Base-by-base conservation (phyloP, 2,888 invertebrate genomes). In the Ommatoiulus sabulosus region DNA sequence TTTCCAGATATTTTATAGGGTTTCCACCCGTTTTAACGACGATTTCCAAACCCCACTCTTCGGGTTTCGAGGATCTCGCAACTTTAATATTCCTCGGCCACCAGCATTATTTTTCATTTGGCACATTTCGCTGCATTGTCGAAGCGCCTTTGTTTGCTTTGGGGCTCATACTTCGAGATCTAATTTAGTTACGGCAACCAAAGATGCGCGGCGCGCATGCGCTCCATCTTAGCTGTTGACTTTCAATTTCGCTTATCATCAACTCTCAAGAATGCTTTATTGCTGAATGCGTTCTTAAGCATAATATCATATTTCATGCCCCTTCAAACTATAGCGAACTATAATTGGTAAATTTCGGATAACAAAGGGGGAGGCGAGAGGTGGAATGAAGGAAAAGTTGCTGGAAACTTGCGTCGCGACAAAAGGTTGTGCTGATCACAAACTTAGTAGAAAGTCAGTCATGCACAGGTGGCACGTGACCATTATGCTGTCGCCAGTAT, bases 171-270 rank as follows among this genome's bases (percentile, higher is more conserved):
- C 63, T 20, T 63, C n/a, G n/a, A 63, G 63, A 63, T 63, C 63
- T 63, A 63, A 63, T 63, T 63, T 63, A 63, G 63, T 63, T 63
- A 20, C n/a, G 63, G 20, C 52, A 4, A 2, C 12, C 52, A 2
- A 2, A 2, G 52, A 3, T 52, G 52, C n/a, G 52, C n/a, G 20
- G 63, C 15, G 63, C 63, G 63, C 63, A 63, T 63, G 63, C 63
- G 63, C 20, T 10, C 15, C 63, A 15, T 20, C 20, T 1, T 15
- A 20, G 20, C n/a, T 63, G 63, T 63, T 63, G 63, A 63, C 63
- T 63, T 63, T 63, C 63, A 63, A 63, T 63, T 63, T 63, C 63
- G 63, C 63, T 63, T 63, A 63, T 63, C 63, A 63, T 63, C 63
- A 63, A 63, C 63, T 6, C 63, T 63, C 63, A 63, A 63, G 63